phyloP scores from a whole-genome alignment of 2,888 invertebrate genomes.

The Lasioglossum pauxillum region DNA sequence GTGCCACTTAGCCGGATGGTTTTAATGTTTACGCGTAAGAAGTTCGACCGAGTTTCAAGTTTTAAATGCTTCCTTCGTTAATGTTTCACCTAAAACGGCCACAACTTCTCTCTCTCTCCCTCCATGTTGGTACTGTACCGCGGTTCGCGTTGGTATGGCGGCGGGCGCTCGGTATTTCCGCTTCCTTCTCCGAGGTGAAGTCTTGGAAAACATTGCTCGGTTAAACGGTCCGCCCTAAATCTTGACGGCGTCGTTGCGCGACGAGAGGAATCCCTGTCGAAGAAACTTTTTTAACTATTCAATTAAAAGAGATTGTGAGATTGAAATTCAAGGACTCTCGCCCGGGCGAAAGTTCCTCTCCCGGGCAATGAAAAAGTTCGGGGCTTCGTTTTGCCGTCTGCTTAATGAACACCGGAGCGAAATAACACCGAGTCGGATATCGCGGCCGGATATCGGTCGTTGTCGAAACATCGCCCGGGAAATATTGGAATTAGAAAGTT shows the following conservation, averaged over 20 bases:
- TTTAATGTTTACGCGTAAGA: conserved; percentile 79
- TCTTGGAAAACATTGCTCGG: conserved; percentile 58
- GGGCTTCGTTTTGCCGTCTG: not conserved
- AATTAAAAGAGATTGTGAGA: conserved; percentile 31
- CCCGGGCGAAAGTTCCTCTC: conserved; percentile 17
- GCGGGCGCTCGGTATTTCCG: conserved; percentile 16
- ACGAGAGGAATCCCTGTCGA: conserved; percentile 17
- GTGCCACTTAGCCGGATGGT: conserved; percentile 75
- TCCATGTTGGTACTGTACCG: conserved; percentile 32
- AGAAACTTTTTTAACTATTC: conserved; percentile 39
- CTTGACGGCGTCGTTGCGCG: conserved; percentile 52
- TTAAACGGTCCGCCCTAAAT: conserved; percentile 43
- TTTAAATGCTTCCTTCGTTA: conserved; percentile 77
- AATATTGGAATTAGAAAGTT: not conserved
- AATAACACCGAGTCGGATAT: not conserved
- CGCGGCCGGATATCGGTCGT: not conserved
- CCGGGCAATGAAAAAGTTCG: conserved; percentile 13
- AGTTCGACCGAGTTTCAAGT: conserved; percentile 69
- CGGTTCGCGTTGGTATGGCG: conserved; percentile 22
- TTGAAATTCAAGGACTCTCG: conserved; percentile 22
- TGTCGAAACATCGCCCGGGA: not conserved
- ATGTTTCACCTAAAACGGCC: conserved; percentile 75
- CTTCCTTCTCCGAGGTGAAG: conserved; percentile 36
- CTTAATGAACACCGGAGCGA: not conserved
- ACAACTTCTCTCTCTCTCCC: conserved; percentile 65